A percentile compares a stretch with the other conserved stretches of the same genome.
Evolutionary conservation across 1,140 invertebrate genomes (phyloP).

Genomic region (Panonychus citri): DNA sequence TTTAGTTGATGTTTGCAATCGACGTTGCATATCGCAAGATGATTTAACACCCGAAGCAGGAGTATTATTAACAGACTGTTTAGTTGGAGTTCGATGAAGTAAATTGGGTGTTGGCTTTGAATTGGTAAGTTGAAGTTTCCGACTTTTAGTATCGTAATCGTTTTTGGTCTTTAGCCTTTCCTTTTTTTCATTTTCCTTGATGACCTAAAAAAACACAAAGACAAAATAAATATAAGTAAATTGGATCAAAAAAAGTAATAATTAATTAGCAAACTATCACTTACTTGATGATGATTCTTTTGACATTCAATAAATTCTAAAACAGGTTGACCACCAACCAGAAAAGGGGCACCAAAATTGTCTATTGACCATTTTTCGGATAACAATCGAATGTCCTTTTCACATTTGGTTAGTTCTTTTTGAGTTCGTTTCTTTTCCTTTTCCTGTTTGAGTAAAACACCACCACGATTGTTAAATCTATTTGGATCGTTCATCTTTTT

Average conservation of each 20-base stretch:
- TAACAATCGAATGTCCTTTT: conserved; percentile 22
- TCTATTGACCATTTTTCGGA: conserved; percentile 21
- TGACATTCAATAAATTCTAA: conserved; percentile 1
- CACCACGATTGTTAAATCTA: conserved; percentile 57
- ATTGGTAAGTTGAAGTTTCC: too few relatives aligned
- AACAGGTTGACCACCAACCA: neutral
- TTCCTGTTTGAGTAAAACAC: conserved; percentile 53
- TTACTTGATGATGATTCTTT: neutral
- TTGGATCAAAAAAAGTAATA: neutral
- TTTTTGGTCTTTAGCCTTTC: too few relatives aligned
- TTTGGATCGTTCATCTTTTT: conserved; percentile 43
- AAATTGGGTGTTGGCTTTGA: too few relatives aligned
- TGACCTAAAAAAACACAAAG: neutral
- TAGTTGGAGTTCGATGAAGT: too few relatives aligned
- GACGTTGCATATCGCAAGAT: too few relatives aligned
- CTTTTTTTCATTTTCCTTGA: neutral
- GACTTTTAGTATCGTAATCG: too few relatives aligned
- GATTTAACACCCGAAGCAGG: too few relatives aligned
- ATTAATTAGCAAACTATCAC: neutral
- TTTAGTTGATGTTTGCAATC: too few relatives aligned
- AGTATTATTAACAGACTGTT: too few relatives aligned
- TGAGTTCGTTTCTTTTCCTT: conserved; percentile 47
- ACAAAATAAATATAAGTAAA: neutral
- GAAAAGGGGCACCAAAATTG: conserved; percentile 9
- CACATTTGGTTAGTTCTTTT: conserved; percentile 29